Percentiles rank a stretch among this genome's conserved stretches.
These are phyloP conservation scores for Apistogramma diplotaenia DNA, from an alignment of 2,113 vertebrate genomes.

Conservation along the genomic window DNA sequence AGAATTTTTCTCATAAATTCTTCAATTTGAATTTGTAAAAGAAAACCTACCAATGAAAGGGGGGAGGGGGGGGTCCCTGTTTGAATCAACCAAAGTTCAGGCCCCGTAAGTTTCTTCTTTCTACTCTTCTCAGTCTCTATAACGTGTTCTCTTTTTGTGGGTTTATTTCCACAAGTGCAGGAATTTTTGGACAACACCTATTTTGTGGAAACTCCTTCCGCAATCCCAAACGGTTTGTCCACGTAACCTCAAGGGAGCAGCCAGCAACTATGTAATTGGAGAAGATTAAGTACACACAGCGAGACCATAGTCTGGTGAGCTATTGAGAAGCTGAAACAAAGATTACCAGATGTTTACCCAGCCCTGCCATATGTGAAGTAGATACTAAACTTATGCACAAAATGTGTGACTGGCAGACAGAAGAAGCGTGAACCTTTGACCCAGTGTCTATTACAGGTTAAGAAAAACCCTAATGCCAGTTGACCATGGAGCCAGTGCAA, in stretches of 20 bases:
- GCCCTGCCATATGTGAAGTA: conserved; percentile 62
- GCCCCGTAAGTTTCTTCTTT: conserved; percentile 6
- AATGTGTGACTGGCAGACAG: conserved; percentile 51
- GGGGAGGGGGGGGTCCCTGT: too few relatives aligned
- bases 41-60: conserved; percentile 11
- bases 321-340: conserved; percentile 71
- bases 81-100: conserved; percentile 23
- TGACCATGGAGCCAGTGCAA: conserved; percentile 60
- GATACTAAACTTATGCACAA: conserved; percentile 45
- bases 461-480: conserved; percentile 26
- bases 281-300: conserved; percentile 67
- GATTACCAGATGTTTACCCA: conserved; percentile 76
- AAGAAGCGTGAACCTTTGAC: conserved; percentile 67
- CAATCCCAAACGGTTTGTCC: conserved; percentile 71
- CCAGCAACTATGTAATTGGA: conserved; percentile 72
- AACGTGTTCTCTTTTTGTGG: conserved; percentile 50
- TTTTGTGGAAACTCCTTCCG: conserved; percentile 74
- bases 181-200: conserved; percentile 80
- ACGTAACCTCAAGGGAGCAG: conserved; percentile 67
- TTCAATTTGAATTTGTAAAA: conserved; percentile 15
- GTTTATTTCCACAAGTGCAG: conserved; percentile 75
- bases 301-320: conserved; percentile 69
- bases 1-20: conserved; percentile 1
- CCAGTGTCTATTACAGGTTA: conserved; percentile 56
- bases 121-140: neutral